phyloP scores from a whole-genome alignment of 1,140 invertebrate species.

The Triops longicaudatus region DNA sequence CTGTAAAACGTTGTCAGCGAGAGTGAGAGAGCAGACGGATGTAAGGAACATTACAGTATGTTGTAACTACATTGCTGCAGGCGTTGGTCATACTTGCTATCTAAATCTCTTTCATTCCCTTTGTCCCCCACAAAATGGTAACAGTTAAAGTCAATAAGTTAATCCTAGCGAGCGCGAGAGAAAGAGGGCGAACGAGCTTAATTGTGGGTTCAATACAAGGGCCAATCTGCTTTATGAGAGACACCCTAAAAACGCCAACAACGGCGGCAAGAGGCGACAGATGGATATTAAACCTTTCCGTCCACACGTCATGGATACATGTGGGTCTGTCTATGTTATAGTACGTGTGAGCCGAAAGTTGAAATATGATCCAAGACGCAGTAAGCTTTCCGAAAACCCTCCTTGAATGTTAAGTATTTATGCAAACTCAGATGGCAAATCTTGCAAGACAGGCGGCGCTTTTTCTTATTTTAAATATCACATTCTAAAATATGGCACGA shows the following conservation, averaged over 20 bases:
- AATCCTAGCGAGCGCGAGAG: not conserved
- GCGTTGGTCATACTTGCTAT: not conserved
- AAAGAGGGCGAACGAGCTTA: not conserved
- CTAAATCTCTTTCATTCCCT: not conserved
- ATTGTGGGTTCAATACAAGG: not conserved
- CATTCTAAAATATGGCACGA: too few relatives aligned
- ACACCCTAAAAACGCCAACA: too few relatives aligned
- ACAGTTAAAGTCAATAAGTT: slow-evolving; percentile 12
- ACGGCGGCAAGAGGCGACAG: not conserved
- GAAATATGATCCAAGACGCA: too few relatives aligned
- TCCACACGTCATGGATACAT: not conserved
- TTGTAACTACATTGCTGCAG: not conserved
- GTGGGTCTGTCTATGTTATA: too few relatives aligned
- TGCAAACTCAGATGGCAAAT: too few relatives aligned
- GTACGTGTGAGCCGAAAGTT: too few relatives aligned
- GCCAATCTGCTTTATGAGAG: slow-evolving; percentile 11
- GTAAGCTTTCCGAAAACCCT: too few relatives aligned
- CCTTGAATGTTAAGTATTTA: too few relatives aligned
- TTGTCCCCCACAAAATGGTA: not conserved
- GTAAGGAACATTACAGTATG: not conserved
- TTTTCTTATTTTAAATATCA: too few relatives aligned
- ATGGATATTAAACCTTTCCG: not conserved
- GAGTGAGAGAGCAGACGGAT: not conserved
- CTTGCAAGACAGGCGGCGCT: too few relatives aligned
- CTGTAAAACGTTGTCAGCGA: not conserved